A percentile compares a stretch with the other conserved stretches of the same genome.
These are phyloP conservation scores for Poecile atricapillus DNA, from an alignment of 2,113 vertebrate species.

Conservation along the genomic window DNA sequence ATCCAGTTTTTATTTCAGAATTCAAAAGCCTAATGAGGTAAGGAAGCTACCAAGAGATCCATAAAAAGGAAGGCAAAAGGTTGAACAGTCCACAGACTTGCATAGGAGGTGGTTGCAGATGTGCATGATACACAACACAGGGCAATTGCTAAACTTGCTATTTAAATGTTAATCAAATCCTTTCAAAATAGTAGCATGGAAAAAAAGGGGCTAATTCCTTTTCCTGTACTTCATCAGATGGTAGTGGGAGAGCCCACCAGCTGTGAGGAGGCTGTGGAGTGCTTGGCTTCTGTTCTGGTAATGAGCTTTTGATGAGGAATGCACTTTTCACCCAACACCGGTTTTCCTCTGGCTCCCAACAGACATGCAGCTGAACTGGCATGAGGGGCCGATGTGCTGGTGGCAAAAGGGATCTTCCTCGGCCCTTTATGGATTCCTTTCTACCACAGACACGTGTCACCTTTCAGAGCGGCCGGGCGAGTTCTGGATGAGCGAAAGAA, in stretches of 20 bases:
- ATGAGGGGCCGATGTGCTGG: rapidly evolving
- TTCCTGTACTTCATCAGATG: not conserved
- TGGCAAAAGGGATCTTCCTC: not conserved
- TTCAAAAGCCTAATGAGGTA: slow-evolving; percentile 33
- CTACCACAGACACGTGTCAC: not conserved
- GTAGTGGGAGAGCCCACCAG: not conserved
- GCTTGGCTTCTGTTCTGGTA: not conserved
- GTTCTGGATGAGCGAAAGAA: not conserved
- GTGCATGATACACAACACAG: not conserved
- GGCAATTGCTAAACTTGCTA: not conserved
- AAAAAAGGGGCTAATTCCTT: not conserved
- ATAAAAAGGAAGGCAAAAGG: slow-evolving; percentile 50
- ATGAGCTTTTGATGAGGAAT: not conserved
- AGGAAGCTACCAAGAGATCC: slow-evolving; percentile 28
- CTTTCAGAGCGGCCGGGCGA: rapidly evolving
- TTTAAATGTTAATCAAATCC: slow-evolving; percentile 26
- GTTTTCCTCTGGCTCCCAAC: not conserved
- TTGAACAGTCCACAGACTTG: not conserved
- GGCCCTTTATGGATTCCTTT: not conserved
- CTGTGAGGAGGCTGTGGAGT: not conserved
- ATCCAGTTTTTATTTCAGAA: slow-evolving; percentile 50
- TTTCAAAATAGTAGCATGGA: not conserved
- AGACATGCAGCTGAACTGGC: not conserved
- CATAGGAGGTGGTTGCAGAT: slow-evolving; percentile 3
- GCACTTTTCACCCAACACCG: not conserved